phyloP scores from a whole-genome alignment of 35 echinoderm and acorn worm species.

The Holothuria glaberrima region DNA sequence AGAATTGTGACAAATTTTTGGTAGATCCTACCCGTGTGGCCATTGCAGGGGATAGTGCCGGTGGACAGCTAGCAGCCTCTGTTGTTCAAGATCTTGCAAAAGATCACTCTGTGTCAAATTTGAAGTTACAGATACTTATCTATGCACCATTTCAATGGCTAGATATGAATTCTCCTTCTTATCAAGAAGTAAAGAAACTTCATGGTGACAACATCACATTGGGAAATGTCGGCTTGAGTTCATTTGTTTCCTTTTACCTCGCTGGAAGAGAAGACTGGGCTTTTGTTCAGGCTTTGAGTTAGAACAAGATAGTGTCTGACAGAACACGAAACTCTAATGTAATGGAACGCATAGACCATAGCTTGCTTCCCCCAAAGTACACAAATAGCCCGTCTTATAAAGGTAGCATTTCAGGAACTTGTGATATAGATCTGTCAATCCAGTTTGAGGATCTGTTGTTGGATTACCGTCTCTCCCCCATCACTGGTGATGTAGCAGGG shows the following conservation, averaged over 20 bases:
- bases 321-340: background rate
- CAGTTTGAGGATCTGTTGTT: conserved; percentile 6
- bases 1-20: conserved; percentile 47
- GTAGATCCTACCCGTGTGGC: conserved; percentile 61
- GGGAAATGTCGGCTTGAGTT: background rate
- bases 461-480: conserved; percentile 35
- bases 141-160: conserved; percentile 60
- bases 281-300: background rate
- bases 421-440: background rate
- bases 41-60: conserved; percentile 75
- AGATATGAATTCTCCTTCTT: conserved; percentile 33
- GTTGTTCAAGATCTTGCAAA: conserved; percentile 55
- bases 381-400: background rate
- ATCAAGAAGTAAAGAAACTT: background rate
- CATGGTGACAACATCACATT: background rate
- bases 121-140: conserved; percentile 68
- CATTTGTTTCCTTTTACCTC: background rate
- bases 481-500: conserved; percentile 9
- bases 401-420: background rate
- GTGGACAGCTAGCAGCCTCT: conserved; percentile 60
- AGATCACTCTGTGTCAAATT: conserved; percentile 40
- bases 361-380: background rate
- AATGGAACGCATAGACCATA: background rate
- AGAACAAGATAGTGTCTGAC: background rate
- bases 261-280: conserved; percentile 11